Base-by-base conservation (phyloP, 2,888 invertebrate genomes). In the Drosophila aldrichi region DNA sequence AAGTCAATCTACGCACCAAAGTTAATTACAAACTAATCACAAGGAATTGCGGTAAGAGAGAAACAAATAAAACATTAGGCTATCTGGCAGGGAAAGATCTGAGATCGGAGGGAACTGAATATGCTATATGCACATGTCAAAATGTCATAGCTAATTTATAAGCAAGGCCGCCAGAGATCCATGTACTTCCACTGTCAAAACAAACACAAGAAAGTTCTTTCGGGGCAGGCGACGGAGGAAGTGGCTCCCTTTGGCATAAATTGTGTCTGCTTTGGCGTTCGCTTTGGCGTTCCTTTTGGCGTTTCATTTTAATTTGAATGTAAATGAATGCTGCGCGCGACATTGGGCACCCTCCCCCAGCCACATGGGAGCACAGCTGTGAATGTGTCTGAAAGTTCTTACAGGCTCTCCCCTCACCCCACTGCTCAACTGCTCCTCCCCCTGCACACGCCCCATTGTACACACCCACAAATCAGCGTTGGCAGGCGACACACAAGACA, bases 291-390 rank as follows among this genome's bases (percentile, higher is more conserved):
- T 74, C 88, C 76, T 66, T 78, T 74, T 72, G 80, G 85, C 88
- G 72, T 84, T 89, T 87, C 84, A 76, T 87, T 87, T 82, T 86
- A 90, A 91, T 91, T 90, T 89, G 86, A 89, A 89, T 86, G 88
- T 90, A 91, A 90, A 90, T 88, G 80, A 88, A 88, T 88, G 82
- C 82, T 76, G 74, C 76, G 74, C 76, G 70, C 49, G 49, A 71
- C 77, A 72, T 57, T 69, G 58, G 74, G 57, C 69, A 7, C 51
- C 54, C n/a, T n/a, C n/a, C n/a, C n/a, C n/a, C 48, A 49, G 72
- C 77, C 77, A 62, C 63, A 77, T 77, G 78, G 76, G 63, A 69
- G 77, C 77, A 79, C 77, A 79, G 77, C 77, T 77, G 77, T 79
- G 80, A 71, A 76, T 75, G 60, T 79, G 54, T 65, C 63, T 55